Evolutionary conservation across 2,888 invertebrate species (phyloP), one percentile per base, ranked within the genome.

Genomic region (Loripinus fragilis): DNA sequence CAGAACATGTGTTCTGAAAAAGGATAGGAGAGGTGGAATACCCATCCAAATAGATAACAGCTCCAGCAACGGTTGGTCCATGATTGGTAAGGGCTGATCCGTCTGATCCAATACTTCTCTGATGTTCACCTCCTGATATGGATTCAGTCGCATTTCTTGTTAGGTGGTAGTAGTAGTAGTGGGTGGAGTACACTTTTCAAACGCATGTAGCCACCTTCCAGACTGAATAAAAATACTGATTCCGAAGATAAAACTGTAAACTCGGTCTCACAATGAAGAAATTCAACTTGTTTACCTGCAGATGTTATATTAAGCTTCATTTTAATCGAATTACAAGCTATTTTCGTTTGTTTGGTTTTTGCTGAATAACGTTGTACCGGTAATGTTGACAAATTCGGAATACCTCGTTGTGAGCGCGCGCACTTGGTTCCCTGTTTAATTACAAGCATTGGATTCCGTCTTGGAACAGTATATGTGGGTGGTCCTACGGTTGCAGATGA

Each of bases 301-400:
- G 90, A 90, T 35, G 90, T 90, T 72, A 90, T 86, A 80, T 88
- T 90, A 82, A 87, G 86, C 84, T 85, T 85, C 89, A 90, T 90
- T 23, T 67, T 73, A 15, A 25, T 23, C 23, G n/a, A n/a, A 69
- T 42, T 48, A 12, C 28, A 17, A 25, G 10, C 20, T 45, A 28
- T 66, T 25, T 55, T 38, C 10, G 0, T 12, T 23, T 41, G 2
- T 71, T 33, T 50, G n/a, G 64, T 55, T 74, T 52, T 71, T 78
- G 78, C 74, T 78, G 78, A 78, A 70, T 74, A 74, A 78, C 73
- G 73, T 68, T 64, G 52, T 42, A 55, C 74, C 78, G 78, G 78
- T 60, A 17, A 28, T 55, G 23, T 28, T 45, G 60, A 60, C 28
- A 5, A 28, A 25, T 33, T 60, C 60, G 30, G 60, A 12, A 10